Conservation (phyloP, 2,888 invertebrate species). For the Spisula solida region DNA sequence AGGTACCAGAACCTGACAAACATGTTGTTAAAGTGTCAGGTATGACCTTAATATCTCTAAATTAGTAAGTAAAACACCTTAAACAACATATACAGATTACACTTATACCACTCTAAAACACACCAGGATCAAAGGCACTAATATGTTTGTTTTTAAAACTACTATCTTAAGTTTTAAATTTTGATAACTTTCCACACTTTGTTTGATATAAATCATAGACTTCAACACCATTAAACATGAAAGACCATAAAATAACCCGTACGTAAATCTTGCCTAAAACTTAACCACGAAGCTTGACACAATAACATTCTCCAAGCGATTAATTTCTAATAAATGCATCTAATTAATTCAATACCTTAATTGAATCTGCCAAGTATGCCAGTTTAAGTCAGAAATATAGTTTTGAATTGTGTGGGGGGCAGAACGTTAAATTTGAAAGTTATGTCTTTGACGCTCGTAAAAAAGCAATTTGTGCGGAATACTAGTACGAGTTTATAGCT, state of each 20-base stretch:
- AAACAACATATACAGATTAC: not conserved
- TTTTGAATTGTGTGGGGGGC: conserved; percentile 16
- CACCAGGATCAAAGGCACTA: not conserved
- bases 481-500: not conserved
- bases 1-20: not conserved
- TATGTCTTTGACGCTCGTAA: not conserved
- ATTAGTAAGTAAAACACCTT: not conserved
- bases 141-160: conserved; percentile 3
- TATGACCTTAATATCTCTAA: not conserved
- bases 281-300: not conserved
- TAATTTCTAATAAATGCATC: conserved; percentile 14
- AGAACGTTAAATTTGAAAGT: not conserved
- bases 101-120: not conserved
- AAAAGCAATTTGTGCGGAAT: not conserved
- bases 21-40: not conserved
- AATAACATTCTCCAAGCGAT: conserved; percentile 10
- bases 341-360: conserved; percentile 22
- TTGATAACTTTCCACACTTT: not conserved
- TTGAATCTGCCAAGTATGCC: conserved; percentile 18
- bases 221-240: conserved; percentile 6
- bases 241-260: not conserved
- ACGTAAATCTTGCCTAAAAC: not conserved
- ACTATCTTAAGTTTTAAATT: not conserved
- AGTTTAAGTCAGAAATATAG: not conserved
- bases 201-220: conserved; percentile 7